These are phyloP conservation scores for Chrysolina haemoptera DNA, from an alignment of 2,888 invertebrate genomes.

Conservation along the genomic window DNA sequence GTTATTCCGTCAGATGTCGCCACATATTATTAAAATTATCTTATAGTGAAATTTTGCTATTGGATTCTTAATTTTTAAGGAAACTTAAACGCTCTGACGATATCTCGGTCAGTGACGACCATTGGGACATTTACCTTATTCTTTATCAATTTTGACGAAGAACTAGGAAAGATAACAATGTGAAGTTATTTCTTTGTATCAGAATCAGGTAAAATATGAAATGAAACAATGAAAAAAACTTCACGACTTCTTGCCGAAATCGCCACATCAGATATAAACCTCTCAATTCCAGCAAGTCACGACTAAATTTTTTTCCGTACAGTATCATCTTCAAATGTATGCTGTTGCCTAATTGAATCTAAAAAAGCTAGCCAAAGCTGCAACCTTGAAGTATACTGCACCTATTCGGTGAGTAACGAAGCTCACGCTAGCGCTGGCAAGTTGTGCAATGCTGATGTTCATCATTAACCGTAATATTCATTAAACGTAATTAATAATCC, in stretches of 20 bases:
- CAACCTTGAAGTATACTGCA: slow-evolving; percentile 6
- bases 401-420: slow-evolving; percentile 9
- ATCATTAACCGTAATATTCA: slow-evolving; percentile 19
- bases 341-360: not conserved
- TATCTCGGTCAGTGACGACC: no score
- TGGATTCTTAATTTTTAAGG: no score
- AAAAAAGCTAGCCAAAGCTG: not conserved
- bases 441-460: slow-evolving; percentile 16
- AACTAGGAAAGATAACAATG: no score
- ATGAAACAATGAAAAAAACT: not conserved
- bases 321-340: not conserved
- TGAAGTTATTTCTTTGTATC: no score
- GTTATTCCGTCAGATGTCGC: no score
- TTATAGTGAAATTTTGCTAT: no score
- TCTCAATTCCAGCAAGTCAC: not conserved
- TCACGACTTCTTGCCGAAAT: not conserved
- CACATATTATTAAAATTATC: no score
- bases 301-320: not conserved
- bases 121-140: no score
- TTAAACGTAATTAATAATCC: slow-evolving; percentile 15
- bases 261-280: not conserved
- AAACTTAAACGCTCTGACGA: no score
- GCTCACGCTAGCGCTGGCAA: not conserved
- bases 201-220: not conserved
- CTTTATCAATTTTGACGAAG: no score